Evolutionary conservation across 2,888 invertebrate genomes (phyloP).

Genomic region (Galeopsomyia nigrocyanea): DNA sequence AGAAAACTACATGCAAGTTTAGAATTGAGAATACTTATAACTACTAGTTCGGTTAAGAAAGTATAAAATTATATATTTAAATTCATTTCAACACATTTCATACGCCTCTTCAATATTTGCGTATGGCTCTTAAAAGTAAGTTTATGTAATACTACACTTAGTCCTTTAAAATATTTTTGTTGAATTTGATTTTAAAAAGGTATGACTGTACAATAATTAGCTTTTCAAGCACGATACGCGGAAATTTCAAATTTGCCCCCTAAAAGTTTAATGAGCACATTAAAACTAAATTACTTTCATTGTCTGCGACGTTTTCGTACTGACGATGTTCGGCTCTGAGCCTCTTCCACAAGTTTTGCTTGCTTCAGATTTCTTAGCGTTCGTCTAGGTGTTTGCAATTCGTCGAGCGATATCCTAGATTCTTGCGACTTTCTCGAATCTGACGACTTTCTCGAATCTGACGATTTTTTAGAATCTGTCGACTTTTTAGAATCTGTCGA

Average conservation of each 20-base stretch:
- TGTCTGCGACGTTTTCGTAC: constrained; percentile 38
- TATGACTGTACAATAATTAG: constrained; percentile 30
- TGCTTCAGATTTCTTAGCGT: constrained; percentile 36
- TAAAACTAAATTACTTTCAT: constrained; percentile 3
- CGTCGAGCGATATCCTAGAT: not conserved
- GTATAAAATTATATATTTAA: not conserved
- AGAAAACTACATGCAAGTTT: constrained; percentile 34
- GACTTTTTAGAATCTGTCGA: not conserved
- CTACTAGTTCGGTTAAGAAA: not conserved
- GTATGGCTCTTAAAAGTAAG: not conserved
- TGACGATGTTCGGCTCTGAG: constrained; percentile 5
- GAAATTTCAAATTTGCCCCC: not conserved
- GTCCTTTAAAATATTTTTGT: constrained; percentile 19
- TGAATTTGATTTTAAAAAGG: constrained; percentile 20
- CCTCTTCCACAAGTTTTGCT: constrained; percentile 14
- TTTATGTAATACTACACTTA: constrained; percentile 18
- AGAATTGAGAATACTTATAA: not conserved
- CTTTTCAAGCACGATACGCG: not conserved
- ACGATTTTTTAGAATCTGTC: not conserved
- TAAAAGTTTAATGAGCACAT: not conserved
- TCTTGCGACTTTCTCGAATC: not conserved
- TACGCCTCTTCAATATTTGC: not conserved
- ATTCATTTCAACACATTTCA: not conserved
- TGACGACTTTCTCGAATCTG: too few relatives aligned
- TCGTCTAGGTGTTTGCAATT: constrained; percentile 13